Evolutionary conservation across 2,797 vertebrate genomes (phyloP), one percentile per base, ranked within the genome.

Genomic region (Parauchenoglanis punctatus): DNA sequence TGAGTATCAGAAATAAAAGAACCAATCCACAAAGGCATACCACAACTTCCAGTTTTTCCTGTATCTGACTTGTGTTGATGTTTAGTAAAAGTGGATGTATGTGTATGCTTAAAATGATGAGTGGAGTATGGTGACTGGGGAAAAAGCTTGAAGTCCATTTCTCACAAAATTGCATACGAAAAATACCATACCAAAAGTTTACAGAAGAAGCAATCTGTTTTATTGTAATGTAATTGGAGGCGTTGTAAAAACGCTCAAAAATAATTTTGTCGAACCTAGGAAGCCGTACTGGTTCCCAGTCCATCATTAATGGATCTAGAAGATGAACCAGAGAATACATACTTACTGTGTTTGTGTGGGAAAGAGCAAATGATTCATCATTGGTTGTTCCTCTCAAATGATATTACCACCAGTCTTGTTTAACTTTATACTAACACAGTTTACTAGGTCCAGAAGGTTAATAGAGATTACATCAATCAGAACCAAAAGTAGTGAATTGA

Each of bases 21-120:
- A 31, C 17, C 49, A 4, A 2, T 31, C 15, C 18, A 56, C 2
- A 28, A 17, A 76, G 18, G n/a, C 25, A 77, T 28, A 10, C 13
- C n/a, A 77, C 49, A 56, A 2, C 12, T 75, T 77, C 13, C 7
- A 28, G 25, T 28, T 15, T 52, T 54, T 31, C 40, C 6, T 52
- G 25, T 18, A 56, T 11, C 49, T 20, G 75, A 56, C 52, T 17
- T 84, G 83, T 35, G 65, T 83, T 76, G 61, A 49, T 11, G 49
- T 63, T 18, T 23, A 23, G 15, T 28, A 10, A 6, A 67, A 7
- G 61, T 54, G 54, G 20, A 28, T 49, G 86, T 86, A 83, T 81
- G 84, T 78, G 86, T 83, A 58, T 89, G 70, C 58, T 4, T 75
- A 15, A 18, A 54, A 28, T 52, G 31, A 20, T n/a, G 44, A 73